These are phyloP conservation scores for Gopherus flavomarginatus DNA, from an alignment of 2,113 vertebrate species.

Conservation along the genomic window DNA sequence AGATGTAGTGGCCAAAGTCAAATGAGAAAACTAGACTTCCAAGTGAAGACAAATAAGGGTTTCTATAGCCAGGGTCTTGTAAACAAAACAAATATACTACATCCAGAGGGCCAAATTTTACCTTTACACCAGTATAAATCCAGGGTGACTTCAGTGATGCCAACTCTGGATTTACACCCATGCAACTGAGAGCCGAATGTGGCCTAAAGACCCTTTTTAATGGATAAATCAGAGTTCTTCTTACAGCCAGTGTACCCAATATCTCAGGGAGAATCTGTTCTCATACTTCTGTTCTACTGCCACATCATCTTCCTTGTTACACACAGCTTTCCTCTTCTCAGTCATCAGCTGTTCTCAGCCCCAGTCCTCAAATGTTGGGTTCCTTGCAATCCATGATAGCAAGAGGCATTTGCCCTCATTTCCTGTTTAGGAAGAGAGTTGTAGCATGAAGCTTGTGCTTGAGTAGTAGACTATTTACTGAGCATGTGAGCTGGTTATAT, in stretches of 20 bases:
- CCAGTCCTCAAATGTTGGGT: background rate
- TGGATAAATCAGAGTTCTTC: background rate
- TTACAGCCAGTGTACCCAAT: background rate
- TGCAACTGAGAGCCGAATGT: background rate
- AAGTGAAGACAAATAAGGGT: background rate
- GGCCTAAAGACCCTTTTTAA: background rate
- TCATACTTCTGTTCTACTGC: background rate
- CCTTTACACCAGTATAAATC: background rate
- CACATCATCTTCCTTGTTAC: background rate
- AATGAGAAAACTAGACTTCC: background rate
- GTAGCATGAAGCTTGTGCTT: background rate
- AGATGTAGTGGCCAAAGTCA: background rate
- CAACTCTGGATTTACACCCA: background rate
- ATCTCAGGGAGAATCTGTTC: background rate
- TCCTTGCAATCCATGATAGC: background rate
- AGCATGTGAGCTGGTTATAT: background rate
- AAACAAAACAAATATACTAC: background rate
- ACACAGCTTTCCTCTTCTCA: background rate
- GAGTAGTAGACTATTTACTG: background rate
- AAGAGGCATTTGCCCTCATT: no score
- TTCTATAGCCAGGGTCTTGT: background rate
- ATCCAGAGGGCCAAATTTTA: background rate
- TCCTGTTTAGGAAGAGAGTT: background rate
- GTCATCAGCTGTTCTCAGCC: background rate
- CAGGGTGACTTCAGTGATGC: background rate